Evolutionary conservation across 2,888 invertebrate genomes (phyloP), one percentile per base, ranked within the genome.

Genomic region (Himalopsyche tibetana): DNA sequence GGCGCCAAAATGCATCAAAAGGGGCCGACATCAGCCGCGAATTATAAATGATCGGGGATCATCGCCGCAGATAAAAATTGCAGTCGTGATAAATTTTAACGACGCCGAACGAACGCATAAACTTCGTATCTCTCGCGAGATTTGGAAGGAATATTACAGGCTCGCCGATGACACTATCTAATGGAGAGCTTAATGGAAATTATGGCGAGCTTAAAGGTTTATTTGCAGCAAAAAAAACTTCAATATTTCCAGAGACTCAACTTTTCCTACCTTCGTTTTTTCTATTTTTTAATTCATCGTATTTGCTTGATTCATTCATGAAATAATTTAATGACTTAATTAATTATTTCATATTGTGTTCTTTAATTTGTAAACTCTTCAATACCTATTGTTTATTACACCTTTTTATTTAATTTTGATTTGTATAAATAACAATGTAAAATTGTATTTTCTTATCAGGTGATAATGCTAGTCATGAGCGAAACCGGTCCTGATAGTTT

Each of bases 1-100:
- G 63, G 63, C 63, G 63, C 63, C 63, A 63, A 63, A 56, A 63
- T 28, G 63, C 63, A 28, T 63, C 63, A 63, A 63, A 63, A 63
- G 63, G 28, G 63, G 28, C 63, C 63, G 63, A n/a, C 63, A 11
- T 63, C 63, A 63, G 63, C 19, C 19, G 63, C 63, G 19, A 63
- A 19, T 19, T 63, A 63, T 63, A 63, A 63, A 63, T 63, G 63
- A 63, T 63, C 63, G 63, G 15, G 63, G 63, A 63, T 63, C 63
- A 63, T 19, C 19, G 63, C 63, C 19, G 15, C 8, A 19, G 19
- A 63, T 63, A 63, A 63, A 51, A 63, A 63, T 19, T 8, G 63
- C 63, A 63, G 63, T 63, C 63, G 63, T 63, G 63, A 63, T 63
- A 63, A 63, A 28, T 63, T 63, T 63, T 19, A 63, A 11, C 17